A percentile compares a stretch with the other conserved stretches of the same genome.
Evolutionary conservation across 2,888 invertebrate species (phyloP).

Genomic region (Heliconius hortense): DNA sequence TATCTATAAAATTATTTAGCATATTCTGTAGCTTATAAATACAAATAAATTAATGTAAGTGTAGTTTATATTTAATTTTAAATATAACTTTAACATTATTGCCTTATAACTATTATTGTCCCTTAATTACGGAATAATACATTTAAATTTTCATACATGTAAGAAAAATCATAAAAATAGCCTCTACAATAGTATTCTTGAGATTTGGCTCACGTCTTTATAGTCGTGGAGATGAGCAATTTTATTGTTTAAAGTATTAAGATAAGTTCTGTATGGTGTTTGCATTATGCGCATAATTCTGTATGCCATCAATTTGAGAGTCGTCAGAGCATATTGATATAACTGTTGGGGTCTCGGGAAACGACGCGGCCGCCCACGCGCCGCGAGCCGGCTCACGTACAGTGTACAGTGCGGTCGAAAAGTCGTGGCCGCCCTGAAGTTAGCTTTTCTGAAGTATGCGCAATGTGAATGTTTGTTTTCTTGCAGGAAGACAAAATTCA

Average conservation of each 20-base stretch:
- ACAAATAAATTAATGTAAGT: too few species aligned
- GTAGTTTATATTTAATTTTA: too few species aligned
- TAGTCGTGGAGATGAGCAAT: background rate
- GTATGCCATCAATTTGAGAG: slow-evolving; percentile 48
- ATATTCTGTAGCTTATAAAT: background rate
- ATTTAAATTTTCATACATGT: background rate
- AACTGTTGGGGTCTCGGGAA: slow-evolving; percentile 73
- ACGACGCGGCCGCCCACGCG: slow-evolving; percentile 66
- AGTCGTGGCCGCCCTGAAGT: too few species aligned
- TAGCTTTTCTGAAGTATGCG: too few species aligned
- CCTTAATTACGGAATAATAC: background rate
- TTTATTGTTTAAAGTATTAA: slow-evolving; percentile 21
- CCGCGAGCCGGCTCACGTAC: slow-evolving; percentile 39
- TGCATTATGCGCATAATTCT: slow-evolving; percentile 45
- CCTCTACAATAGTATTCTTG: background rate
- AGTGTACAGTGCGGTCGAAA: background rate
- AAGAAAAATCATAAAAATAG: background rate
- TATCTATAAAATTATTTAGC: background rate
- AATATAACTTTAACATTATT: too few species aligned
- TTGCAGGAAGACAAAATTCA: too few species aligned
- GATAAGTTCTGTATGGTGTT: slow-evolving; percentile 33
- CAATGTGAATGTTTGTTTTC: too few species aligned
- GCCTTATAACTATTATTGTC: too few species aligned
- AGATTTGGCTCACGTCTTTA: slow-evolving; percentile 1
- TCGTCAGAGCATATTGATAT: slow-evolving; percentile 68